Base-by-base conservation (phyloP, 2,888 invertebrate species). In the Conomelus anceps region DNA sequence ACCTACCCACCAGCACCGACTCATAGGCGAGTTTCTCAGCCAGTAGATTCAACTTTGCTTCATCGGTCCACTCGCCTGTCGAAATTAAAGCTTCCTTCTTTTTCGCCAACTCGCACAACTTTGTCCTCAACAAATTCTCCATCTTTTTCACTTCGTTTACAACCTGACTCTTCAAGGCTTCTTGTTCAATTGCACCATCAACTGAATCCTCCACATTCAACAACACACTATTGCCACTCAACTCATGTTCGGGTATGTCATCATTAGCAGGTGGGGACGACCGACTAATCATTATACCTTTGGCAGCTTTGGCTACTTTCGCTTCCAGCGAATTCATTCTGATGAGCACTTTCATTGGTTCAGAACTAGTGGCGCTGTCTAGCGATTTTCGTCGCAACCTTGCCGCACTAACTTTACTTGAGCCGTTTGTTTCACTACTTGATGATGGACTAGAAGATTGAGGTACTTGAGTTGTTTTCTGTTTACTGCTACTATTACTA, bases 21-120 rank as follows among this genome's bases (percentile, higher is more conserved):
- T 97, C 97, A 93, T 96, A 97, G 0, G 97, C 97, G 22, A 97
- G 94, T 92, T 97, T 96, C 93, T 97, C 97, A 0, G 97, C 97
- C 89, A 97, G 93, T 89, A 97, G 94, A 92, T 96, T 96, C 91
- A 96, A 93, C 92, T 95, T 96, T 91, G 95, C 95, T 87, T 95
- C 94, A 90, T 95, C 95, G 89, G 96, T 96, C 91, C 97, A 94
- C 92, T 96, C 95, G 89, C 96, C 96, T 17, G 95, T 95, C 92
- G 96, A 95, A 91, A 95, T 94, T 23, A 97, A 93, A 88, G 94
- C 94, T 89, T 95, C 95, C 92, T 96, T 95, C 92, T 95, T 96
- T 91, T 95, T 95, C 41, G 96, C 94, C 91, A 97, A 94, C 91
- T 96, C 96, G 87, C 94, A 94, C 89, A 97, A 94, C 93, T 97